These are phyloP conservation scores for Brachyistius frenatus DNA, from an alignment of 2,113 vertebrate genomes.

Conservation along the genomic window DNA sequence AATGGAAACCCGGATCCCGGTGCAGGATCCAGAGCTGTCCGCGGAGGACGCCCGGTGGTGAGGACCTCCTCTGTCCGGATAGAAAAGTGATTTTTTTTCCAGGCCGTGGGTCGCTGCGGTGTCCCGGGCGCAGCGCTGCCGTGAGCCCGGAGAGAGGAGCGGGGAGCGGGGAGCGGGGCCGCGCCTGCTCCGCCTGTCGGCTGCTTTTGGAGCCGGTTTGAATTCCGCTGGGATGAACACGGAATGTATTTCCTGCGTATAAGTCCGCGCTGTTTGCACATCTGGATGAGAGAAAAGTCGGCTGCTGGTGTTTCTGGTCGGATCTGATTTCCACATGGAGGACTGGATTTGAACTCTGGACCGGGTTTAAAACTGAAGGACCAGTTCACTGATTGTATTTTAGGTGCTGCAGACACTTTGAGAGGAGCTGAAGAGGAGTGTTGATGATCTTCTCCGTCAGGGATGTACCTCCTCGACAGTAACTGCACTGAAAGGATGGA, in stretches of 20 bases:
- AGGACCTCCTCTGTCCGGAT: neutral
- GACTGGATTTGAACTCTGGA: too few relatives aligned
- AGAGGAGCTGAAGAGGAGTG: too few relatives aligned
- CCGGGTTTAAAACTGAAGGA: too few relatives aligned
- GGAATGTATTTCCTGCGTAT: constrained; percentile 57
- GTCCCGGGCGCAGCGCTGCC: neutral
- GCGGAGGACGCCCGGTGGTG: neutral
- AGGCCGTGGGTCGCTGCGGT: neutral
- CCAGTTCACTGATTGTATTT: too few relatives aligned
- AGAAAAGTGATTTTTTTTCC: neutral
- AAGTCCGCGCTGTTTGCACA: constrained; percentile 39
- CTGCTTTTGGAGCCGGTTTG: constrained; percentile 1
- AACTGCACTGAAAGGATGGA: constrained; percentile 85
- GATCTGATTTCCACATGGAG: too few relatives aligned
- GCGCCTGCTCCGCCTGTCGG: too few relatives aligned
- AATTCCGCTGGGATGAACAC: constrained; percentile 51
- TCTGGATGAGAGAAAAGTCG: constrained; percentile 47
- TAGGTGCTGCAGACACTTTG: too few relatives aligned
- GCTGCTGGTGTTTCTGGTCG: neutral
- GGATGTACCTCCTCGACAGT: constrained; percentile 91
- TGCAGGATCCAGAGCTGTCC: constrained; percentile 1
- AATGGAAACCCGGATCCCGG: constrained; percentile 20
- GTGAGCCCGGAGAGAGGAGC: neutral
- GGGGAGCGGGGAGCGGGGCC: neutral
- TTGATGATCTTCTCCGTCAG: too few relatives aligned